These are phyloP conservation scores for Aphelocoma californica DNA, from an alignment of 2,797 vertebrate genomes.

Conservation along the genomic window DNA sequence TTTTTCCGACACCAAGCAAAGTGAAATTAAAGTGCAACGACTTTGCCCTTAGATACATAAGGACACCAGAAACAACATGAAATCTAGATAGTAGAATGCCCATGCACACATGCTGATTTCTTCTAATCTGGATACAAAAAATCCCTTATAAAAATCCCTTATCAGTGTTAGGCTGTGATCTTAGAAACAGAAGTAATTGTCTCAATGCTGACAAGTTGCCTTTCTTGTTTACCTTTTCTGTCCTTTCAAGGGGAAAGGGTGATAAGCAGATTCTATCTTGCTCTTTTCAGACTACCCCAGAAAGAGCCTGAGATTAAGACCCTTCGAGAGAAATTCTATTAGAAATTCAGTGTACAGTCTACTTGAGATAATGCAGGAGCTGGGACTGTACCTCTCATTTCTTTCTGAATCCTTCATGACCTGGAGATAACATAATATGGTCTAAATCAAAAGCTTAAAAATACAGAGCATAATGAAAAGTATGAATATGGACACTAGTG, in stretches of 20 bases:
- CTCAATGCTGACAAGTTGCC: slow-evolving; percentile 15
- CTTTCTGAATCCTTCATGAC: not conserved
- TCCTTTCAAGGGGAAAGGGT: slow-evolving; percentile 10
- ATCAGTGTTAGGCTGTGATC: slow-evolving; percentile 7
- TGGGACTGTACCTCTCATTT: not conserved
- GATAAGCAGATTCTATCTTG: slow-evolving; percentile 43
- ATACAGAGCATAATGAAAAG: not conserved
- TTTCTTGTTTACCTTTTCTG: slow-evolving; percentile 46
- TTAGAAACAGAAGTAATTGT: slow-evolving; percentile 47
- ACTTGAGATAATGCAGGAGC: not conserved
- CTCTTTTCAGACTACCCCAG: not conserved
- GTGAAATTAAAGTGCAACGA: not conserved
- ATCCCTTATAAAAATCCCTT: slow-evolving; percentile 40
- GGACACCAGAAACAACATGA: not conserved
- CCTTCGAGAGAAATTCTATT: slow-evolving; percentile 19
- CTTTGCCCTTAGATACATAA: not conserved
- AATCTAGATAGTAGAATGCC: not conserved
- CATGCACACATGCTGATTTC: not conserved
- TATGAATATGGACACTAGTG: not conserved
- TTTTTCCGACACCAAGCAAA: not conserved
- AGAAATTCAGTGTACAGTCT: slow-evolving; percentile 30
- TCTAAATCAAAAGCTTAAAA: not conserved
- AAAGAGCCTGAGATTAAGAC: slow-evolving; percentile 32
- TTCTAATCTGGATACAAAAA: slow-evolving; percentile 45
- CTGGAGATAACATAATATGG: not conserved